Percentiles rank a stretch among this genome's conserved stretches.
Evolutionary conservation across 2,797 vertebrate species (phyloP).

Genomic region (Phaenicophaeus curvirostris): DNA sequence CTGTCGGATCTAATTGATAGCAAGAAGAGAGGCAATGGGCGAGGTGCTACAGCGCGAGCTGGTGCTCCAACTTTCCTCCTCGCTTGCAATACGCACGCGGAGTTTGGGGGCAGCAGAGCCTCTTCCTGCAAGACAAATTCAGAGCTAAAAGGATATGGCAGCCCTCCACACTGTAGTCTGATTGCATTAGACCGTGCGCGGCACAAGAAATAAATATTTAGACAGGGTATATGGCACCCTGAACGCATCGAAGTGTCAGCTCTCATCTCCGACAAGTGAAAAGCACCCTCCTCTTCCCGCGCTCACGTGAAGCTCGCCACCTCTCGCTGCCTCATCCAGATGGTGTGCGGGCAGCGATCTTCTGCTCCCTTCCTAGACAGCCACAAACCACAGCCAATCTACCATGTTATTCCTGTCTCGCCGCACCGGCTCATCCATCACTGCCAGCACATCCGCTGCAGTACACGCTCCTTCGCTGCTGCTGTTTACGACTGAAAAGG

Average conservation of each 20-base stretch:
- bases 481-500: slow-evolving; percentile 18
- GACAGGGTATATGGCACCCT: slow-evolving; percentile 78
- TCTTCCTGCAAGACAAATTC: slow-evolving; percentile 64
- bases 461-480: slow-evolving; percentile 14
- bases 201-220: slow-evolving; percentile 81
- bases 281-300: slow-evolving; percentile 53
- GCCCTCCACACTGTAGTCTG: slow-evolving; percentile 74
- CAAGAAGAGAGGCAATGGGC: fast-evolving
- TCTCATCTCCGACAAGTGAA: slow-evolving; percentile 68
- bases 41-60: not conserved
- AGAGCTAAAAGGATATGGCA: slow-evolving; percentile 77
- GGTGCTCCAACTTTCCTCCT: not conserved
- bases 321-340: slow-evolving; percentile 66
- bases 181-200: slow-evolving; percentile 76
- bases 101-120: slow-evolving; percentile 53
- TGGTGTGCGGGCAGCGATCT: slow-evolving; percentile 48
- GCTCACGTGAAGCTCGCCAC: slow-evolving; percentile 43
- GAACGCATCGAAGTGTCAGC: slow-evolving; percentile 76
- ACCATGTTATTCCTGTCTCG: slow-evolving; percentile 53
- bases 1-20: not conserved
- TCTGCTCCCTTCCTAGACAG: slow-evolving; percentile 62
- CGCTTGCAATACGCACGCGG: not conserved
- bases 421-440: slow-evolving; percentile 69
- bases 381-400: slow-evolving; percentile 48
- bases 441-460: slow-evolving; percentile 64